These are phyloP conservation scores for Beris morrisii DNA, from an alignment of 2,888 invertebrate genomes.

Conservation along the genomic window DNA sequence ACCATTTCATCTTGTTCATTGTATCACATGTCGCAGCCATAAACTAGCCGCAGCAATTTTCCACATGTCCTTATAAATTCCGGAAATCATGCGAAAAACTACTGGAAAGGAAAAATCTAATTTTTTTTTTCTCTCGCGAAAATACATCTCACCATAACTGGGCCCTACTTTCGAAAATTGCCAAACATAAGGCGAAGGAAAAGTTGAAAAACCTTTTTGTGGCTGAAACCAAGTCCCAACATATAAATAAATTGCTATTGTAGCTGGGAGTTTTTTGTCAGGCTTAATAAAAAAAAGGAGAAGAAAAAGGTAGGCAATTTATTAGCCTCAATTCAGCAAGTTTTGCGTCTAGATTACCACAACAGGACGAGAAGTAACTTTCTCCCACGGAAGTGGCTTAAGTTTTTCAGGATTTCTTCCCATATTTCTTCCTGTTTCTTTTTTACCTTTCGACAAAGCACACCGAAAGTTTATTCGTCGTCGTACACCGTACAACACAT, in stretches of 20 bases:
- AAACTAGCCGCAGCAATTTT: conserved; percentile 17
- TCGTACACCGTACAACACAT: too few relatives aligned
- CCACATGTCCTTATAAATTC: conserved; percentile 26
- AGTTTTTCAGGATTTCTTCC: too few relatives aligned
- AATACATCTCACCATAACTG: conserved; percentile 14
- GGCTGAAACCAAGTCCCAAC: background rate
- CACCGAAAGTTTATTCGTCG: too few relatives aligned
- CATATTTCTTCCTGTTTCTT: too few relatives aligned
- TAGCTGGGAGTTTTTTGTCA: conserved; percentile 6
- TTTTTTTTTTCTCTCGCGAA: background rate
- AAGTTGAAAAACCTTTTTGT: conserved; percentile 19
- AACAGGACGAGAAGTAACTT: background rate
- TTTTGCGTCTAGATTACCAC: conserved; percentile 3
- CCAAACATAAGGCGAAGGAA: background rate
- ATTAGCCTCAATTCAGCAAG: conserved; percentile 16
- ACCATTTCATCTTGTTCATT: conserved; percentile 1
- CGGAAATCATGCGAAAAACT: conserved; percentile 25
- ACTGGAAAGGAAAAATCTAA: background rate
- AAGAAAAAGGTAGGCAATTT: conserved; percentile 16
- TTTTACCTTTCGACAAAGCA: too few relatives aligned
- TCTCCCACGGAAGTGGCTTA: too few relatives aligned
- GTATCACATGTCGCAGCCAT: conserved; percentile 21
- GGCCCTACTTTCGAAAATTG: conserved; percentile 11
- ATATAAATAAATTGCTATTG: conserved; percentile 11
- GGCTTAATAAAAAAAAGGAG: conserved; percentile 12